phyloP scores from a whole-genome alignment of 2,113 vertebrate species.

The Pseudorasbora parva region DNA sequence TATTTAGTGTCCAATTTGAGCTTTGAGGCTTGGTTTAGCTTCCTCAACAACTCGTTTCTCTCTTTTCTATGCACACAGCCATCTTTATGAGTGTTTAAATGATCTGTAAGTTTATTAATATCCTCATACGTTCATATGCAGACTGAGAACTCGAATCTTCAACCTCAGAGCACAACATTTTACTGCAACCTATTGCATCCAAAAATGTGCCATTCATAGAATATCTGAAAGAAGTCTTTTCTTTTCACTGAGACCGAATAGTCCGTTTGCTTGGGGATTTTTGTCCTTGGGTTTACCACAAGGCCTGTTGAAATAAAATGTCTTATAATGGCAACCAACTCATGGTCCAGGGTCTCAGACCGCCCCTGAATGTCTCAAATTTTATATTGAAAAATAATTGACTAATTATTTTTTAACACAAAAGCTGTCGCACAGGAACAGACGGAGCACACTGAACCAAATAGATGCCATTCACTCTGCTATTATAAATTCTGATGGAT shows the following conservation, averaged over 20 bases:
- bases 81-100: constrained; percentile 9
- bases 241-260: neutral
- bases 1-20: constrained; percentile 38
- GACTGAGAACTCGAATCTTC: neutral
- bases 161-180: neutral
- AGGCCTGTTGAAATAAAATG: neutral
- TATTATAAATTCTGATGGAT: constrained; percentile 63
- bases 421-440: constrained; percentile 32
- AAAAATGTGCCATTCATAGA: neutral
- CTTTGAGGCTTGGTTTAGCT: constrained; percentile 18
- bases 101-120: constrained; percentile 7
- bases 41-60: neutral
- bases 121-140: neutral
- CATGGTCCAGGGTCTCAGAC: neutral
- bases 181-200: neutral
- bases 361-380: constrained; percentile 46
- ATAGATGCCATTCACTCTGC: constrained; percentile 45
- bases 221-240: neutral
- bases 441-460: constrained; percentile 50
- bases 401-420: constrained; percentile 39
- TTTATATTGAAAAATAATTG: constrained; percentile 45
- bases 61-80: neutral
- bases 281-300: constrained; percentile 26
- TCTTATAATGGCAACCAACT: neutral
- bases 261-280: neutral